These are phyloP conservation scores for Agonopterix subpropinquella DNA, from an alignment of 2,888 invertebrate species.

Conservation along the genomic window DNA sequence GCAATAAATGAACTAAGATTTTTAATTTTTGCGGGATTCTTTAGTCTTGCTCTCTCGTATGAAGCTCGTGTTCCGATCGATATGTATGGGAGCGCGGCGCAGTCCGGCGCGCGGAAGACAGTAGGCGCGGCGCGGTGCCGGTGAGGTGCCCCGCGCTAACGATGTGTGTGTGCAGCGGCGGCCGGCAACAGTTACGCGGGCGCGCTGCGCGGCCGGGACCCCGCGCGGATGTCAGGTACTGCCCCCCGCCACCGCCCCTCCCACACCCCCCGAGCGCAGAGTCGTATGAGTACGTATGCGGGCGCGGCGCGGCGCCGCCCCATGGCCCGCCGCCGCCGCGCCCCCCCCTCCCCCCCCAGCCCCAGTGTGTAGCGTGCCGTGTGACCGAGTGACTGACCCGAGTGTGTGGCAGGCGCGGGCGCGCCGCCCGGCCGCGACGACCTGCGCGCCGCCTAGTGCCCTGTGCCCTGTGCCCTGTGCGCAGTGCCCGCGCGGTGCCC, in stretches of 20 bases:
- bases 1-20: no score
- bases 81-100: conserved; percentile 1
- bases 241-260: conserved; percentile 21
- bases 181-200: conserved; percentile 85
- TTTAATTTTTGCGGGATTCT: no score
- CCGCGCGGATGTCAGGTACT: conserved; percentile 92
- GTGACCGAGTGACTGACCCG: conserved; percentile 4
- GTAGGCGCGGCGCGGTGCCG: conserved; percentile 1
- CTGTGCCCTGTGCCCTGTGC: neutral
- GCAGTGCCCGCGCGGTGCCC: neutral
- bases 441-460: conserved; percentile 1
- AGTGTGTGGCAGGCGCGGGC: conserved; percentile 9
- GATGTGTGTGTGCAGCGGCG: conserved; percentile 34
- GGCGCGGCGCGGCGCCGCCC: conserved; percentile 84
- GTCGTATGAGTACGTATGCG: conserved; percentile 82
- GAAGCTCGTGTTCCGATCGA: neutral
- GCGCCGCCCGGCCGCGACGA: neutral
- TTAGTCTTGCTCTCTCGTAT: no score
- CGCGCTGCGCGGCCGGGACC: conserved; percentile 90
- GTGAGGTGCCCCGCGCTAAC: conserved; percentile 17
- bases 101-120: conserved; percentile 11
- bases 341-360: conserved; percentile 88
- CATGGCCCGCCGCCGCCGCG: conserved; percentile 77
- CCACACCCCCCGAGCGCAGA: conserved; percentile 3
- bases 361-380: conserved; percentile 3